phyloP scores from a whole-genome alignment of 2,888 invertebrate genomes.

The Limenitis camilla region DNA sequence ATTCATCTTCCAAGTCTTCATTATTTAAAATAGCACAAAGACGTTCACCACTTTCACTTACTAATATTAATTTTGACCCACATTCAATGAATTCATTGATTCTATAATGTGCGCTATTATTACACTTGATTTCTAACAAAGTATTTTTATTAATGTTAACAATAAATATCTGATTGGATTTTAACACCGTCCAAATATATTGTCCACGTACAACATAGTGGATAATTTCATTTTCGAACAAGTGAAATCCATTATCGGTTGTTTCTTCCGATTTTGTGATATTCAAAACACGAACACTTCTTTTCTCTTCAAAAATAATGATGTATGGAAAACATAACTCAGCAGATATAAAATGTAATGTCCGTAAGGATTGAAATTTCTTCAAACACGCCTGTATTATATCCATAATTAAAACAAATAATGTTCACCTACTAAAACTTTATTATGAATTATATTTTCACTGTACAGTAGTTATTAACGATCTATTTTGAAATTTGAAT shows the following conservation, averaged over 20 bases:
- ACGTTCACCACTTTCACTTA: constrained; percentile 54
- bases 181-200: constrained; percentile 49
- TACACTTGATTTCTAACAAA: constrained; percentile 33
- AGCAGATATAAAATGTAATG: constrained; percentile 31
- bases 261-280: constrained; percentile 25
- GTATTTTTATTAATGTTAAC: constrained; percentile 36
- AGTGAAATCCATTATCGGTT: constrained; percentile 22
- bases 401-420: constrained; percentile 7
- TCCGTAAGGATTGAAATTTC: constrained; percentile 24
- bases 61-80: constrained; percentile 35
- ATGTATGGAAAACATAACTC: constrained; percentile 49
- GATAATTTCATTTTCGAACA: constrained; percentile 39
- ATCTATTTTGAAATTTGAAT: no score
- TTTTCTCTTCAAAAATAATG: constrained; percentile 35
- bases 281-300: constrained; percentile 25
- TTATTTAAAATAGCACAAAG: constrained; percentile 33
- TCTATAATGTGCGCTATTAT: constrained; percentile 41
- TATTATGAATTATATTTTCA: no score
- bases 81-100: constrained; percentile 36
- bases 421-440: no score
- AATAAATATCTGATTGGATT: constrained; percentile 44
- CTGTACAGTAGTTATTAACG: no score
- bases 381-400: constrained; percentile 23
- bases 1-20: constrained; percentile 35
- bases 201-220: constrained; percentile 40